Evolutionary conservation across 1,140 invertebrate genomes (phyloP).

Genomic region (Aphelinus atriplicis): DNA sequence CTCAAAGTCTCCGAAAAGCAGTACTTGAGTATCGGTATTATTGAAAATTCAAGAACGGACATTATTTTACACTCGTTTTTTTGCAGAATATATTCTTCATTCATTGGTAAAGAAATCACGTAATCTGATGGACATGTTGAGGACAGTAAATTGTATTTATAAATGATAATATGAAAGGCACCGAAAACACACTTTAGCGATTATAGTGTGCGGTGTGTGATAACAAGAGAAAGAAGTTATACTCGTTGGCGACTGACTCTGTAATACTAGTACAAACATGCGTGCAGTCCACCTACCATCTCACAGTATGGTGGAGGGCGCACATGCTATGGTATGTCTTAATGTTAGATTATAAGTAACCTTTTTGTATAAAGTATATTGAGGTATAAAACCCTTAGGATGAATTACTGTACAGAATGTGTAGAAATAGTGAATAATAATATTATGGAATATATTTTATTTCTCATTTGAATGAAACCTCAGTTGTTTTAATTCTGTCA

Average conservation of each 20-base stretch:
- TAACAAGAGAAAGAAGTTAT: too few species aligned
- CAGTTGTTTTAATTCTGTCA: too few species aligned
- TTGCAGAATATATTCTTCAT: slow-evolving; percentile 56
- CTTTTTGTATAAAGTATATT: slow-evolving; percentile 69
- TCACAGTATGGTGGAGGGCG: too few species aligned
- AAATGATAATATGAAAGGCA: slow-evolving; percentile 58
- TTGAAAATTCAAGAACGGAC: slow-evolving; percentile 30
- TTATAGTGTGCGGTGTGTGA: slow-evolving; percentile 34
- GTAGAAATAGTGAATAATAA: slow-evolving; percentile 69
- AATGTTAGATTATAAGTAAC: slow-evolving; percentile 63
- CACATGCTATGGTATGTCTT: too few species aligned
- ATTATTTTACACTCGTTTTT: slow-evolving; percentile 59
- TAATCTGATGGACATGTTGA: slow-evolving; percentile 41
- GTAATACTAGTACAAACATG: too few species aligned
- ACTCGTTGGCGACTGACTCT: too few species aligned
- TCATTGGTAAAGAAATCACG: slow-evolving; percentile 50
- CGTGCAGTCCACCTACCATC: too few species aligned
- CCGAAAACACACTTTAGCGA: slow-evolving; percentile 55
- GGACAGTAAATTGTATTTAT: slow-evolving; percentile 55
- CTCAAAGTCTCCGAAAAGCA: slow-evolving; percentile 47
- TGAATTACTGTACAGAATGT: slow-evolving; percentile 69
- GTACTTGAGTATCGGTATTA: slow-evolving; percentile 64
- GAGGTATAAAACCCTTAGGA: slow-evolving; percentile 66
- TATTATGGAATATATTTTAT: slow-evolving; percentile 68
- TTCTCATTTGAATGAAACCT: too few species aligned